Evolutionary conservation across 2,797 vertebrate genomes (phyloP).

Genomic region (Nasua narica): DNA sequence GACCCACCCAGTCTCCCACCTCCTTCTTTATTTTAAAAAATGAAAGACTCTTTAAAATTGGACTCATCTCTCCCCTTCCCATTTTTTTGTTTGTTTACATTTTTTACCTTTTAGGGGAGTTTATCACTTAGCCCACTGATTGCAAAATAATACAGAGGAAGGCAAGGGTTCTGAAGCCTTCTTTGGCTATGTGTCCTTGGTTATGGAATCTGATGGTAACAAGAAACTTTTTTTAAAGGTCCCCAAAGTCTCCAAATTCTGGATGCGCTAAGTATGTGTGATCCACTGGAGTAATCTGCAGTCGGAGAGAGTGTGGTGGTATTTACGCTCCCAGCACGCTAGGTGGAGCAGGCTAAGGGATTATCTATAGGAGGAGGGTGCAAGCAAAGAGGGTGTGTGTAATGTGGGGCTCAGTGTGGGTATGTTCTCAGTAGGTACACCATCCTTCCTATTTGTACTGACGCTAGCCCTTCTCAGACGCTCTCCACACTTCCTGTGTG

Average conservation of each 20-base stretch:
- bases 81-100: background rate
- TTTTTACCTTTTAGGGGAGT: background rate
- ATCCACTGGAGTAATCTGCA: background rate
- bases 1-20: background rate
- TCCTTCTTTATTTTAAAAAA: background rate
- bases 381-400: background rate
- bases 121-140: background rate
- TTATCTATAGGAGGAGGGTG: too few relatives aligned
- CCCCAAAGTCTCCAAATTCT: background rate
- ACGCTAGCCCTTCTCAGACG: background rate
- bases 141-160: background rate
- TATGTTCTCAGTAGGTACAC: accelerated
- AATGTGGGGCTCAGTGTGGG: background rate
- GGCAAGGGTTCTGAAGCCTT: background rate
- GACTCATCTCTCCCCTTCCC: background rate
- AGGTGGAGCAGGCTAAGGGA: background rate
- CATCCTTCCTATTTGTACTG: background rate
- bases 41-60: background rate
- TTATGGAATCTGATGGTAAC: background rate
- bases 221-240: background rate
- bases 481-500: background rate
- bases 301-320: background rate
- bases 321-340: background rate
- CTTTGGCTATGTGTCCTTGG: background rate
- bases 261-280: background rate